phyloP scores from a whole-genome alignment of 2,797 vertebrate species.

The Urosaurus nigricauda region DNA sequence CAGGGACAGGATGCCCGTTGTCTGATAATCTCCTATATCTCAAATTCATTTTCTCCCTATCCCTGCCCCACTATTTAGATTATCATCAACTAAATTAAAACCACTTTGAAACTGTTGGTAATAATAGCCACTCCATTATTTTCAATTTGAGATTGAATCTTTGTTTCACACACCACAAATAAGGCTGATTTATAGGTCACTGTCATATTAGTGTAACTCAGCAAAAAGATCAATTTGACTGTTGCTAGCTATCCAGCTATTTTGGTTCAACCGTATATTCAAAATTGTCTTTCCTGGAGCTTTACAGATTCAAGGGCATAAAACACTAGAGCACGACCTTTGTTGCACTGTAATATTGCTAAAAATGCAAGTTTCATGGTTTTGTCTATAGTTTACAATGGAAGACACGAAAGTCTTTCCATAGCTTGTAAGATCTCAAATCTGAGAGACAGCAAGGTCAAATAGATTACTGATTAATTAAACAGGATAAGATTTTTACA shows the following conservation, averaged over 20 bases:
- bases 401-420: background rate
- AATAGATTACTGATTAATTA: background rate
- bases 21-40: no score
- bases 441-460: background rate
- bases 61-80: background rate
- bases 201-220: background rate
- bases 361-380: background rate
- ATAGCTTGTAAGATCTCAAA: background rate
- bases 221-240: background rate
- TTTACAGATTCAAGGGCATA: background rate
- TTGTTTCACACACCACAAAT: background rate
- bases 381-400: background rate
- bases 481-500: background rate
- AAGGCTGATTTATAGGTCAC: background rate
- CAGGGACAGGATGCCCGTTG: no score
- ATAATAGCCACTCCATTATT: background rate
- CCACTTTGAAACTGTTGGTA: background rate
- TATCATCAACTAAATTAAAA: background rate
- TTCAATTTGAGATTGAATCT: background rate
- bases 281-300: background rate
- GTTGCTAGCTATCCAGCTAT: background rate
- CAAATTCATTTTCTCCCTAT: background rate
- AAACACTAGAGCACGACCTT: background rate
- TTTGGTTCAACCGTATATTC: background rate
- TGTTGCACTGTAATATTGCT: background rate